These are phyloP conservation scores for Lepidurus packardi DNA, from an alignment of 1,140 invertebrate genomes.

Conservation along the genomic window DNA sequence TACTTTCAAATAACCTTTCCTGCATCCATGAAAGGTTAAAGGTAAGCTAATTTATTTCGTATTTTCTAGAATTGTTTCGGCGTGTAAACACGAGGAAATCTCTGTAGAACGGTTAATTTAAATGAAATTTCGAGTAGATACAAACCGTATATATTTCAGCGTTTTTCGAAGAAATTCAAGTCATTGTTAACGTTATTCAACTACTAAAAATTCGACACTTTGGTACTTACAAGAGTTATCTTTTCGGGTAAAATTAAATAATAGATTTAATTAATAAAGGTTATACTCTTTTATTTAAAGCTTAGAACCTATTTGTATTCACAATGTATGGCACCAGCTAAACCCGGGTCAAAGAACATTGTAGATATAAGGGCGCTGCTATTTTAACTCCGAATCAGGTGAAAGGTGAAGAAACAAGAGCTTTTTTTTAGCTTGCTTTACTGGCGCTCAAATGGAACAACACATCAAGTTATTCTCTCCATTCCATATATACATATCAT, in stretches of 20 bases:
- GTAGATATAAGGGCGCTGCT: constrained; percentile 8
- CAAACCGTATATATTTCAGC: no score
- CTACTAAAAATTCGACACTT: no score
- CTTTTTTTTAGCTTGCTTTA: not conserved
- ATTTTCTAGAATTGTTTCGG: no score
- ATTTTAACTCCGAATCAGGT: not conserved
- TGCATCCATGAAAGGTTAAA: no score
- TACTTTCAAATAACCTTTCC: no score
- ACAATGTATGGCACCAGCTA: constrained; percentile 21
- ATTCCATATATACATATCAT: constrained; percentile 1
- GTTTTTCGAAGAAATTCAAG: no score
- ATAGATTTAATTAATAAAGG: not conserved
- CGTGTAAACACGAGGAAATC: no score
- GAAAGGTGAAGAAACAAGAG: not conserved
- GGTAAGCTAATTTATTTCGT: no score
- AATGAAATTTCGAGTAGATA: no score
- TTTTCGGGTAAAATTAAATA: not conserved
- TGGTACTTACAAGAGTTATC: not conserved
- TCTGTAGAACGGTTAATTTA: no score
- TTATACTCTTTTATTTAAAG: not conserved
- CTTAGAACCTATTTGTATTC: constrained; percentile 5
- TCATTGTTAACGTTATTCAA: no score
- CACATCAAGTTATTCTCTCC: not conserved
- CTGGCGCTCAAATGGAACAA: constrained; percentile 9
- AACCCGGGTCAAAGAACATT: constrained; percentile 9